These are phyloP conservation scores for Esox masquinongy DNA, from an alignment of 2,797 vertebrate genomes.

Conservation along the genomic window DNA sequence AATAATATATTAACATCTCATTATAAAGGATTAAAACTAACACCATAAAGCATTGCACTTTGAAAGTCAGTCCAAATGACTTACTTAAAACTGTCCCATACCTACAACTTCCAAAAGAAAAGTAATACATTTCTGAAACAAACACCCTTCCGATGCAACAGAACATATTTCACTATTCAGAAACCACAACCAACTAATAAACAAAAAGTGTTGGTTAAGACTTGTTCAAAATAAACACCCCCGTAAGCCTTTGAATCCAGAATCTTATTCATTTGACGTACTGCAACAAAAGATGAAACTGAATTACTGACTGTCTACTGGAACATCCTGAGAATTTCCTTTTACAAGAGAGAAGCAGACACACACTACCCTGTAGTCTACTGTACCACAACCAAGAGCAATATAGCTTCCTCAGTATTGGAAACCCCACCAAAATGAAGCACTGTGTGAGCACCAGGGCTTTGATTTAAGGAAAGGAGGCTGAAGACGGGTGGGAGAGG, in stretches of 20 bases:
- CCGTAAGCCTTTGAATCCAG: slow-evolving; percentile 8
- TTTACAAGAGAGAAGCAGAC: slow-evolving; percentile 16
- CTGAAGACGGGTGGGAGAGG: slow-evolving; percentile 20
- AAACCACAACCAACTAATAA: neutral
- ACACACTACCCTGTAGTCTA: slow-evolving; percentile 18
- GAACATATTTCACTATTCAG: neutral
- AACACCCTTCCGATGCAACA: slow-evolving; percentile 34
- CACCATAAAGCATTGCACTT: slow-evolving; percentile 15
- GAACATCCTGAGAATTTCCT: slow-evolving; percentile 36
- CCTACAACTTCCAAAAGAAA: slow-evolving; percentile 16
- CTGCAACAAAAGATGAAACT: slow-evolving; percentile 8
- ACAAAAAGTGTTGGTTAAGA: neutral
- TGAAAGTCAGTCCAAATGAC: neutral
- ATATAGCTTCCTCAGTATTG: slow-evolving; percentile 20
- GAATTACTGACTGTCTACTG: neutral
- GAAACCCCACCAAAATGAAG: slow-evolving; percentile 46
- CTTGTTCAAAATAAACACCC: neutral
- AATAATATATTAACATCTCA: slow-evolving; percentile 48
- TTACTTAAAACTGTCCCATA: neutral
- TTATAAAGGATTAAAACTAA: slow-evolving; percentile 4
- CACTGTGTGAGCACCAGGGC: slow-evolving; percentile 34
- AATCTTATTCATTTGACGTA: slow-evolving; percentile 28
- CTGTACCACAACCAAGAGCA: slow-evolving; percentile 19
- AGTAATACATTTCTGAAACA: neutral
- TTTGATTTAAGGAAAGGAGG: neutral